phyloP scores from a whole-genome alignment of 2,888 invertebrate genomes.

The Teleiodes luculella region DNA sequence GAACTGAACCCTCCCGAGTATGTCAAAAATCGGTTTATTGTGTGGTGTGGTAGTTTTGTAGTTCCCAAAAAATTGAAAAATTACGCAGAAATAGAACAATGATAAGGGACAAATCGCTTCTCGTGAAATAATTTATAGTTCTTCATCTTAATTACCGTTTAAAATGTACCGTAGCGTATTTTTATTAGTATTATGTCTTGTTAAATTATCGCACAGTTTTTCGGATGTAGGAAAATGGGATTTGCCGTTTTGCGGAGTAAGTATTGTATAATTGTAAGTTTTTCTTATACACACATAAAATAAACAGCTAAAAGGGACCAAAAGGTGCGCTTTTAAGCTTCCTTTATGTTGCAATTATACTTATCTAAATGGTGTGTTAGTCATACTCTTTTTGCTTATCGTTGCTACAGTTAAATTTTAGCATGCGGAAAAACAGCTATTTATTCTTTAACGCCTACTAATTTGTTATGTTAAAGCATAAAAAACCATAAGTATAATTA shows the following conservation, averaged over 20 bases:
- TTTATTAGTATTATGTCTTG: slow-evolving; percentile 45
- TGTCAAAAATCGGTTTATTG: too few relatives aligned
- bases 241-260: slow-evolving; percentile 76
- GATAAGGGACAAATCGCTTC: slow-evolving; percentile 26
- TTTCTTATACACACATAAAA: too few relatives aligned
- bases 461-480: too few relatives aligned
- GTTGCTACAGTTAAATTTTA: background rate
- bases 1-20: too few relatives aligned
- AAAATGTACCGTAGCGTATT: slow-evolving; percentile 54
- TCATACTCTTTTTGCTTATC: background rate
- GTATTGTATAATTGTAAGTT: background rate
- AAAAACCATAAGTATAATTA: too few relatives aligned
- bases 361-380: too few relatives aligned
- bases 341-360: too few relatives aligned
- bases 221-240: slow-evolving; percentile 84
- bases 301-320: too few relatives aligned
- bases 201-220: slow-evolving; percentile 61
- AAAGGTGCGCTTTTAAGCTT: too few relatives aligned
- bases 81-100: slow-evolving; percentile 33
- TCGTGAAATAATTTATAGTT: slow-evolving; percentile 28
- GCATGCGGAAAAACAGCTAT: background rate
- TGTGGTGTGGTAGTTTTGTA: slow-evolving; percentile 17
- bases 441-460: background rate
- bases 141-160: background rate
- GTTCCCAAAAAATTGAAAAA: slow-evolving; percentile 16